phyloP scores from a whole-genome alignment of 2,113 vertebrate genomes.

The Tragulus kanchil region DNA sequence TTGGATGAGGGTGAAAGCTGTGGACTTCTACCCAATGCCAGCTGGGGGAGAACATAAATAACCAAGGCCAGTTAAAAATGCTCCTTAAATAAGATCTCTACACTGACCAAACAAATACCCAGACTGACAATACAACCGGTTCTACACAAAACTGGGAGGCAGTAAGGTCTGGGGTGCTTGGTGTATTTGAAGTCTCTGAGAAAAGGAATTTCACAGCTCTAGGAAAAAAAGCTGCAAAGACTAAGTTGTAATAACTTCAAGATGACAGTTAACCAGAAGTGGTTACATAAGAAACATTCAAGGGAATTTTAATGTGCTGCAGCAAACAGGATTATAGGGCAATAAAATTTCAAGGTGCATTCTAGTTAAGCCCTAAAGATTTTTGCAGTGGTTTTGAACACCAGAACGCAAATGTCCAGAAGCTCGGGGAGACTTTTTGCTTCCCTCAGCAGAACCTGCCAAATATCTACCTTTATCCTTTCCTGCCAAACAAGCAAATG shows the following conservation, averaged over 20 bases:
- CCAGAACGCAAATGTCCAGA: background rate
- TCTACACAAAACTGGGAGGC: background rate
- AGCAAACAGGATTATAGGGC: constrained; percentile 65
- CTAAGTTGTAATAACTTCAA: constrained; percentile 57
- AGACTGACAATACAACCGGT: background rate
- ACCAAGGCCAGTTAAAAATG: background rate
- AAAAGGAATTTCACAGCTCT: background rate
- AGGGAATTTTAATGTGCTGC: constrained; percentile 69
- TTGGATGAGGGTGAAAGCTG: background rate
- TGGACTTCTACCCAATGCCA: background rate
- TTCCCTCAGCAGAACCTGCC: constrained; percentile 58
- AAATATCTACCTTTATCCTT: background rate
- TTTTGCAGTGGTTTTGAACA: no score
- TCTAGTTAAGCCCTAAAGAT: constrained; percentile 62
- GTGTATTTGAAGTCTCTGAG: background rate
- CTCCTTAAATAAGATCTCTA: constrained; percentile 13
- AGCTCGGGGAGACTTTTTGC: background rate
- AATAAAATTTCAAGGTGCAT: constrained; percentile 71
- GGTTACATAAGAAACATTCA: constrained; percentile 71
- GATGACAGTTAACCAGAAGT: constrained; percentile 54
- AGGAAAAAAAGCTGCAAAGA: constrained; percentile 2
- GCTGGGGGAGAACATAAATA: background rate
- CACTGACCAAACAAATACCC: background rate
- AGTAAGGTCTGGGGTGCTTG: background rate
- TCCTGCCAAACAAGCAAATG: constrained; percentile 45